These are phyloP conservation scores for Idaea aversata DNA, from an alignment of 2,888 invertebrate species.

Conservation along the genomic window DNA sequence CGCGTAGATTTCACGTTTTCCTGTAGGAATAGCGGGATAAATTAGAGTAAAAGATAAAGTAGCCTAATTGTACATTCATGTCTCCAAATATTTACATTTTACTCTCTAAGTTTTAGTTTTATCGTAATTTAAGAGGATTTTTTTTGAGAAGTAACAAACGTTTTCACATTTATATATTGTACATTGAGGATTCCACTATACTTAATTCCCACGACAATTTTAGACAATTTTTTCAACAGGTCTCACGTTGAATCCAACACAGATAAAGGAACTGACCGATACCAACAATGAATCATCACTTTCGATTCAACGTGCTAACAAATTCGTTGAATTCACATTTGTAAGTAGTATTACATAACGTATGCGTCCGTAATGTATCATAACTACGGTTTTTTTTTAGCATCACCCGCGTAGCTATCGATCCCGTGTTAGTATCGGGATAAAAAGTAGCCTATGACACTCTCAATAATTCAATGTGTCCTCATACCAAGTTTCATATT, in stretches of 20 bases:
- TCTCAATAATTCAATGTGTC: too few relatives aligned
- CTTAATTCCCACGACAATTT: not conserved
- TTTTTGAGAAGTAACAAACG: not conserved
- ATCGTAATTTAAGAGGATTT: not conserved
- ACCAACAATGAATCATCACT: slow-evolving; percentile 20
- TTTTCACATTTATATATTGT: not conserved
- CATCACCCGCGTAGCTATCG: too few relatives aligned
- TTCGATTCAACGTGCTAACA: slow-evolving; percentile 17
- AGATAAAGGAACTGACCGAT: not conserved
- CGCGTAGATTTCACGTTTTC: too few relatives aligned
- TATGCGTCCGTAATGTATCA: not conserved
- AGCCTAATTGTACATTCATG: not conserved
- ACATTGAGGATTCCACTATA: not conserved
- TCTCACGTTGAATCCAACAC: not conserved
- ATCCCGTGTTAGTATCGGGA: too few relatives aligned
- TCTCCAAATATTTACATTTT: not conserved
- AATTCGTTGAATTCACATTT: slow-evolving; percentile 3
- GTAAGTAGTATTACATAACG: not conserved
- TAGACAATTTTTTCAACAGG: not conserved
- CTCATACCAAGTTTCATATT: too few relatives aligned
- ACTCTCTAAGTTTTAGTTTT: not conserved
- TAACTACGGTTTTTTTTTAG: not conserved
- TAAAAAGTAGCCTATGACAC: too few relatives aligned
- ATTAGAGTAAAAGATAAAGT: not conserved
- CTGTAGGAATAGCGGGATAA: too few relatives aligned